These are phyloP conservation scores for Manis crassicaudata DNA, from an alignment of 2,797 vertebrate species.

Conservation along the genomic window DNA sequence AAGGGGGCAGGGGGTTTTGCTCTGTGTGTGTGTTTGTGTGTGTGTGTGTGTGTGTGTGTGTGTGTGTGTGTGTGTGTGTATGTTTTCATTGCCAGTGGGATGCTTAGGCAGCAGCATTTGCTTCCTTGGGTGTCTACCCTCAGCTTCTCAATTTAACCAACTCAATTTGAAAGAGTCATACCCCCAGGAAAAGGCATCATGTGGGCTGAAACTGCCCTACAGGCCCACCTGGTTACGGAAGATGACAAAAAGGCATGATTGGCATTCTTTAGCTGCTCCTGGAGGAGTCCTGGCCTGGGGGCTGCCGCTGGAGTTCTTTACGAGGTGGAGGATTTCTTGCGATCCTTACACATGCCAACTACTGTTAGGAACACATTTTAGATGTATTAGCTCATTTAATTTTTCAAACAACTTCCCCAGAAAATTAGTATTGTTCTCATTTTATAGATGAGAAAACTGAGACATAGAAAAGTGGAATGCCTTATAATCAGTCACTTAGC, in stretches of 20 bases:
- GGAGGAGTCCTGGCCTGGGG: background rate
- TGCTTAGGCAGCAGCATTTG: background rate
- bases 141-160: conserved; percentile 5
- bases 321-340: background rate
- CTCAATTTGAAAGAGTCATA: background rate
- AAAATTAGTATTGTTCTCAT: background rate
- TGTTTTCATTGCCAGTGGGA: background rate
- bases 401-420: background rate
- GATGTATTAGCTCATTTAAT: background rate
- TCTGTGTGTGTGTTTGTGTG: background rate
- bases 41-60: background rate
- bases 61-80: background rate
- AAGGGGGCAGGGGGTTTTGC: background rate
- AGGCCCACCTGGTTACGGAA: background rate
- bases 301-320: background rate
- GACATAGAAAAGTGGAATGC: background rate
- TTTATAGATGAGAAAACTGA: conserved; percentile 38
- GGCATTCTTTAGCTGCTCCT: background rate
- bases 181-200: background rate
- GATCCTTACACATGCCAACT: background rate
- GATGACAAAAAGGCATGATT: background rate
- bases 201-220: background rate
- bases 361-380: background rate
- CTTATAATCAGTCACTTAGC: background rate
- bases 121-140: background rate